Evolutionary conservation across 2,888 invertebrate species (phyloP), one percentile per base, ranked within the genome.

Genomic region (Cheilosia scutellata): DNA sequence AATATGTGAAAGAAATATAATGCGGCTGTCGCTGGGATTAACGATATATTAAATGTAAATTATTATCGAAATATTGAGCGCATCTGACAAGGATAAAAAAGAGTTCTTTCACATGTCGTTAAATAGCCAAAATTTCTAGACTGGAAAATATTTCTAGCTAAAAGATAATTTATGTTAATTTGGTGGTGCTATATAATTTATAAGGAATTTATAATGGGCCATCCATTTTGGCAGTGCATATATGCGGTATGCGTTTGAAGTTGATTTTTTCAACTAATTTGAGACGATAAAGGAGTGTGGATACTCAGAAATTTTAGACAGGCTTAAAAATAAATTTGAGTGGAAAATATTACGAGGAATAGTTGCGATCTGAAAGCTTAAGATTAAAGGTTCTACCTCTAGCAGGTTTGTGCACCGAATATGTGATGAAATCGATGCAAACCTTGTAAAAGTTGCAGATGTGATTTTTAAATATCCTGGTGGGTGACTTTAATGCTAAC

Each of bases 11-110:
- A 29, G 47, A 31, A 16, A 47, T 77, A 76, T 68, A 33, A 66
- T 60, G 27, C 44, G 53, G 37, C 51, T 66, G 49, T 60, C 53
- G 53, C 33, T 55, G 44, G 42, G 78, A 78, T 66, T 70, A 72
- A 55, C 44, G 42, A 51, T 70, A 58, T 58, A 71, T 77, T 71
- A 77, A 65, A 77, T 65, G 51, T 77, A 47, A 65, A 70, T 62
- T 71, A 60, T 58, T 68, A 9, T 58, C 7, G 57, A 47, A 31
- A 47, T 55, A 58, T 58, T n/a, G 20, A 49, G 47, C 42, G 57
- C 65, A 57, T 62, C 44, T 63, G 49, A 13, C 27, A 63, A 57
- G 58, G 57, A 82, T 70, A 31, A 70, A 80, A 62, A 68, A 49
- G 27, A 42, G 11, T 37, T 62, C 4, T 62, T 60, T 58, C 16